Evolutionary conservation across 2,113 vertebrate species (phyloP).

Genomic region (Neolamprologus brichardi): DNA sequence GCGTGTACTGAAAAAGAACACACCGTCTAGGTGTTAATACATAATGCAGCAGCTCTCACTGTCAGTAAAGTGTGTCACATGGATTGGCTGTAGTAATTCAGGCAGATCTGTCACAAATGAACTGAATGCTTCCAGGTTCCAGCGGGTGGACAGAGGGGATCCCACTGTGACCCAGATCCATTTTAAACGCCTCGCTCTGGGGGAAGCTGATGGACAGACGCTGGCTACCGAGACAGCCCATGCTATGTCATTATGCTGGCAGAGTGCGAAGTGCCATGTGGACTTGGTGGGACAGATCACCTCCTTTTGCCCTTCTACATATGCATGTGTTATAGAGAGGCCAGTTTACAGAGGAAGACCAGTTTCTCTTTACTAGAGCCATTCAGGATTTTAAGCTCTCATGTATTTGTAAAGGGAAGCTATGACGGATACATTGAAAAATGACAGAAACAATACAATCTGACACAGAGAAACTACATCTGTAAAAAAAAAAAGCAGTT

Average conservation of each 20-base stretch:
- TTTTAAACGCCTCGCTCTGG: conserved; percentile 47
- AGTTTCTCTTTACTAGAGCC: background rate
- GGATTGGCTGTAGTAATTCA: background rate
- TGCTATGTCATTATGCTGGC: conserved; percentile 24
- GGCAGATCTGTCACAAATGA: conserved; percentile 26
- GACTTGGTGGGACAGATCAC: conserved; percentile 24
- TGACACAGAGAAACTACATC: fast-evolving
- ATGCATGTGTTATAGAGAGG: background rate
- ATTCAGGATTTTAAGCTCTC: background rate
- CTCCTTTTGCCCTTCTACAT: conserved; percentile 33
- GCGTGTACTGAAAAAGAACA: background rate
- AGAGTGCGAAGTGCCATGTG: conserved; percentile 23
- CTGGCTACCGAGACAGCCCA: background rate
- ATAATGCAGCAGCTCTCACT: conserved; percentile 17
- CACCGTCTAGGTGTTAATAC: conserved; percentile 1
- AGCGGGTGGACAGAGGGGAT: conserved; percentile 39
- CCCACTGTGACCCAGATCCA: conserved; percentile 65
- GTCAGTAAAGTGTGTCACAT: conserved; percentile 6
- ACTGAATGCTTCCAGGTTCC: conserved; percentile 27
- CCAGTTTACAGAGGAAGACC: background rate
- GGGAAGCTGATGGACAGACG: conserved; percentile 41
- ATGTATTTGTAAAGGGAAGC: fast-evolving
- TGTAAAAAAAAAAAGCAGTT: background rate
- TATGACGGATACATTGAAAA: fast-evolving
- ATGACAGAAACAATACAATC: no score